Evolutionary conservation across 2,888 invertebrate genomes (phyloP).

Genomic region (Serripes groenlandicus): DNA sequence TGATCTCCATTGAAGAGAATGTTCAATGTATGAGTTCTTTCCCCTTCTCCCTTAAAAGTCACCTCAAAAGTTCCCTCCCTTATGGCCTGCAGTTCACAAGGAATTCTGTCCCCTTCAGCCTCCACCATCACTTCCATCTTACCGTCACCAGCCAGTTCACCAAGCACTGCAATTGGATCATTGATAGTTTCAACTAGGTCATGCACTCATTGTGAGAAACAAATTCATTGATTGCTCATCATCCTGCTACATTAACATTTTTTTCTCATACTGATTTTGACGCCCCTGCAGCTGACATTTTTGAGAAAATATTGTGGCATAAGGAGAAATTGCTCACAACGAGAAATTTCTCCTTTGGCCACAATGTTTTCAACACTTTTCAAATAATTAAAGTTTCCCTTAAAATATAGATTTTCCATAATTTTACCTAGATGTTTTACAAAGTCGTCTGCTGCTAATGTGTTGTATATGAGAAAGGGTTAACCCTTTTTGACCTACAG

Average conservation of each 20-base stretch:
- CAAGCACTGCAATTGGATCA: slow-evolving; percentile 89
- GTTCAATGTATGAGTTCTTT: slow-evolving; percentile 95
- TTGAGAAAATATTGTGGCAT: too few relatives aligned
- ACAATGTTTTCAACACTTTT: too few relatives aligned
- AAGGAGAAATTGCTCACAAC: too few relatives aligned
- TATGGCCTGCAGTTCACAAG: slow-evolving; percentile 97
- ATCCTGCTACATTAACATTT: background rate
- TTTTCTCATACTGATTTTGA: background rate
- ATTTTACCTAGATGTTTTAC: too few relatives aligned
- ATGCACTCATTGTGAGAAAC: background rate
- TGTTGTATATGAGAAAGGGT: too few relatives aligned
- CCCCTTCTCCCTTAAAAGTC: slow-evolving; percentile 97
- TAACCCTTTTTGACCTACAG: too few relatives aligned
- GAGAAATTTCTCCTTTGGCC: too few relatives aligned
- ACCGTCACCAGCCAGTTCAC: slow-evolving; percentile 98
- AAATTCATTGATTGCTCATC: background rate
- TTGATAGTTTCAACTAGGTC: background rate
- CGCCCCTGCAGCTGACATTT: background rate
- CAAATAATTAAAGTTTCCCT: too few relatives aligned
- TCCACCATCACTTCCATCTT: slow-evolving; percentile 97
- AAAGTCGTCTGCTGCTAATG: too few relatives aligned
- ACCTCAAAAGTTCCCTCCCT: slow-evolving; percentile 97
- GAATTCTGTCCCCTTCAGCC: slow-evolving; percentile 95
- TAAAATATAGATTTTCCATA: too few relatives aligned
- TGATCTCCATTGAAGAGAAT: slow-evolving; percentile 91